Percentiles rank a stretch among this genome's conserved stretches.
Conservation (phyloP, 2,113 vertebrate species). For the Cynoglossus semilaevis region DNA sequence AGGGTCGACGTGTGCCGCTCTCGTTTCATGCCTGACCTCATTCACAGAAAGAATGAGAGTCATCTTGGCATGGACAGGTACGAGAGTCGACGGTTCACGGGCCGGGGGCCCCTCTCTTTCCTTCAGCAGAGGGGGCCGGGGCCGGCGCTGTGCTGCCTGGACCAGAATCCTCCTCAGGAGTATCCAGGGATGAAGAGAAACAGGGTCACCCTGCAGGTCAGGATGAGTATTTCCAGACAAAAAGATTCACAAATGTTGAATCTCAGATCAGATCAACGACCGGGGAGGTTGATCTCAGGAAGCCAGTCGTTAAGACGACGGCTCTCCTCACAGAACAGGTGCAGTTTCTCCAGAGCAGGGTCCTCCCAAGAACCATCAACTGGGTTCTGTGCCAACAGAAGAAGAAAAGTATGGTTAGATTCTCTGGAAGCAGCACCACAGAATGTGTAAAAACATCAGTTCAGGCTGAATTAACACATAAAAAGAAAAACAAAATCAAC, state of each 20-base stretch:
- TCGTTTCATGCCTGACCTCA: slow-evolving; percentile 73
- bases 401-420: slow-evolving; percentile 1
- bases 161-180: slow-evolving; percentile 73
- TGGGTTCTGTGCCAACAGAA: slow-evolving; percentile 64
- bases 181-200: slow-evolving; percentile 73
- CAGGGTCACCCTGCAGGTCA: slow-evolving; percentile 61
- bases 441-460: too few species aligned
- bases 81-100: slow-evolving; percentile 64
- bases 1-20: slow-evolving; percentile 75
- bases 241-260: slow-evolving; percentile 57
- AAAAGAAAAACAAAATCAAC: too few species aligned
- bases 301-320: slow-evolving; percentile 77
- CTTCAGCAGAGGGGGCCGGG: slow-evolving; percentile 2
- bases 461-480: too few species aligned
- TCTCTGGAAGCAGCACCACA: too few species aligned
- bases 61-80: slow-evolving; percentile 77
- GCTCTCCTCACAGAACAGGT: slow-evolving; percentile 80
- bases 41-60: slow-evolving; percentile 78
- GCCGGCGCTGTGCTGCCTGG: slow-evolving; percentile 73
- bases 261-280: slow-evolving; percentile 67
- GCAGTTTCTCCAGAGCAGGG: slow-evolving; percentile 79
- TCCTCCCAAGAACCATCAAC: slow-evolving; percentile 77
- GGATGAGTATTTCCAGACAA: slow-evolving; percentile 69
- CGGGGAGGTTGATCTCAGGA: slow-evolving; percentile 76
- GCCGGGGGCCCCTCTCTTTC: slow-evolving; percentile 34